Evolutionary conservation across 2,113 vertebrate species (phyloP), one percentile per base, ranked within the genome.

Genomic region (Aleadryas rufinucha): DNA sequence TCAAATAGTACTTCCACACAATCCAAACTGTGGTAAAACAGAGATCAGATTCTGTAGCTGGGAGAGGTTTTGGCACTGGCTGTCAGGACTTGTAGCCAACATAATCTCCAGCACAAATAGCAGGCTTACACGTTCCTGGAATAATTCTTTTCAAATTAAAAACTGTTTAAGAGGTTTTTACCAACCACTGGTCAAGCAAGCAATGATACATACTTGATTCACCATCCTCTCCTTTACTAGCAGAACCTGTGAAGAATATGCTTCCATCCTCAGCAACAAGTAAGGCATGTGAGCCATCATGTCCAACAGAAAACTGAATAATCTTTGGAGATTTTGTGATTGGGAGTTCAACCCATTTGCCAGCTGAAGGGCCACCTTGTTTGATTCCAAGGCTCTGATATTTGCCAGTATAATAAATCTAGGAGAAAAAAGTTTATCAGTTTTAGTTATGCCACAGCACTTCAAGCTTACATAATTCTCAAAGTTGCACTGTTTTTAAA

Each of bases 381-480:
- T 99, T 99, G 97, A 99, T 99, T 94, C 99, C 99, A 78, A 99
- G 98, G 94, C 99, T 99, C 98, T 99, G 99, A 93, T 99, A 99
- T 94, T 99, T 99, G 74, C 99, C 99, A 88, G 99, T 99, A 89
- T 99, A 99, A 98, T 99, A 99, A 92, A 99, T 98, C 99, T 99
- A 97, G 39, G 63, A 93, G 60, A 80, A 68, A 96, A 70, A 21
- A 41, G 63, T 61, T 84, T 7, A 50, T 13, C 1, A 17, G 54
- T 84, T 94, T 70, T 53, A 90, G 33, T 89, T 76, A 91, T 7
- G 13, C 3, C 54, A 81, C 11, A 71, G 31, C 27, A 83, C 23
- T 75, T 65, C 3, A 81, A 83, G 54, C 9, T 33, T 52, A 49
- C 3, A 11, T 14, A 5, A 53, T 37, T 84, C 45, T 61, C 16